phyloP scores from a whole-genome alignment of 2,797 vertebrate genomes.

The Smutsia temminckii region DNA sequence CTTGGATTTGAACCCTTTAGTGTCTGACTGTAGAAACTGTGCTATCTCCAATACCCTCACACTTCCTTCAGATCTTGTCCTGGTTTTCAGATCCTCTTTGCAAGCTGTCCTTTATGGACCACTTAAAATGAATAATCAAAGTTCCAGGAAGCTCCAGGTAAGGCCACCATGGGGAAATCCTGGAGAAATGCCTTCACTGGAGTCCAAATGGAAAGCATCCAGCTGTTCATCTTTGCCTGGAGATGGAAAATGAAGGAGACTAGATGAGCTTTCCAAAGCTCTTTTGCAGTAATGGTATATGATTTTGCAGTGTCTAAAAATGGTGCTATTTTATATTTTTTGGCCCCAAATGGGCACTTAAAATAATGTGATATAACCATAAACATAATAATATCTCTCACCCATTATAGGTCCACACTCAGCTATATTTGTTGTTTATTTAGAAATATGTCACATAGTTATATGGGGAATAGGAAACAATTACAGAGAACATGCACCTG shows the following conservation, averaged over 20 bases:
- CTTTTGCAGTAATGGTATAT: neutral
- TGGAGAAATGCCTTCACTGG: neutral
- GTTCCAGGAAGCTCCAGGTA: neutral
- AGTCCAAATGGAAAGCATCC: neutral
- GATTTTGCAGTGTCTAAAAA: neutral
- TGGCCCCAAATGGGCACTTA: neutral
- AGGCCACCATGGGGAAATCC: neutral
- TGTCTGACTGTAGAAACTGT: neutral
- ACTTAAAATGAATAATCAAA: neutral
- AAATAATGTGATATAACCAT: neutral
- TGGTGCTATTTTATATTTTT: neutral
- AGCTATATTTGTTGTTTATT: neutral
- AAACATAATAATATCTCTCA: neutral
- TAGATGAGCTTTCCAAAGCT: neutral
- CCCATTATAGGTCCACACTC: neutral
- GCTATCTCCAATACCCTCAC: neutral
- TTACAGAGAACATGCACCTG: neutral
- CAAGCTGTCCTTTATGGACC: neutral
- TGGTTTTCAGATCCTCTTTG: neutral
- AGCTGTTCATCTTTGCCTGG: neutral
- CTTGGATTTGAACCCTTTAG: neutral
- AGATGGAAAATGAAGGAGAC: neutral
- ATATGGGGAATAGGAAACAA: neutral
- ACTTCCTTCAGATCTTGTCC: neutral
- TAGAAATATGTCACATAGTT: neutral